phyloP scores from a whole-genome alignment of 1,140 invertebrate species.

The Drosophila arizonae region DNA sequence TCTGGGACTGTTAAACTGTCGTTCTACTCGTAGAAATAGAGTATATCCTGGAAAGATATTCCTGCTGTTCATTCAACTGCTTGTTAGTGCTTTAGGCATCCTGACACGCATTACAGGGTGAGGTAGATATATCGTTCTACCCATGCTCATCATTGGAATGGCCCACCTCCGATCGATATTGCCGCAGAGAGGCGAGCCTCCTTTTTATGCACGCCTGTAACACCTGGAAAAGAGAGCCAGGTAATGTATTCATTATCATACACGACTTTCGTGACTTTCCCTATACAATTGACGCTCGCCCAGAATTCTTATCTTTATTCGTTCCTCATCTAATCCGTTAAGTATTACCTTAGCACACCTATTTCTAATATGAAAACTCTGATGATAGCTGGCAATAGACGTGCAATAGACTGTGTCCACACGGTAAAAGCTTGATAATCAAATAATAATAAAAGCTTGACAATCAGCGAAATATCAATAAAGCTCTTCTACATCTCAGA shows the following conservation, averaged over 20 bases:
- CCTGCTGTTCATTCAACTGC: too few relatives aligned
- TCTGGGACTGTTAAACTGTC: too few relatives aligned
- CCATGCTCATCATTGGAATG: too few relatives aligned
- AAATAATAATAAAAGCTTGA: slow-evolving; percentile 21
- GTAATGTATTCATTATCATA: background rate
- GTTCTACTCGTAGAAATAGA: too few relatives aligned
- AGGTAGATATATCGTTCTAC: too few relatives aligned
- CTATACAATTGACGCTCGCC: slow-evolving; percentile 22
- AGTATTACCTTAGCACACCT: background rate
- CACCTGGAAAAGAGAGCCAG: background rate
- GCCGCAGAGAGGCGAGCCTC: slow-evolving; percentile 16
- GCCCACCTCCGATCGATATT: background rate
- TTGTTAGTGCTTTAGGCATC: too few relatives aligned
- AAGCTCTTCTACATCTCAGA: background rate
- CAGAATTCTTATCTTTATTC: slow-evolving; percentile 6
- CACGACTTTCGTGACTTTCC: background rate
- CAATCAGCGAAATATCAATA: slow-evolving; percentile 4
- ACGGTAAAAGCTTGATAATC: slow-evolving; percentile 22
- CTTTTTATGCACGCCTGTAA: slow-evolving; percentile 3
- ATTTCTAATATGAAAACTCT: background rate
- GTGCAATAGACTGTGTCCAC: background rate
- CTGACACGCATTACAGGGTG: too few relatives aligned
- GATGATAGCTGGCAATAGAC: slow-evolving; percentile 4
- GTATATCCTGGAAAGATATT: too few relatives aligned
- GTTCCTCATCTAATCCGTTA: slow-evolving; percentile 8